Base-by-base conservation (phyloP, 2,797 vertebrate genomes). In the Gorsachius magnificus region DNA sequence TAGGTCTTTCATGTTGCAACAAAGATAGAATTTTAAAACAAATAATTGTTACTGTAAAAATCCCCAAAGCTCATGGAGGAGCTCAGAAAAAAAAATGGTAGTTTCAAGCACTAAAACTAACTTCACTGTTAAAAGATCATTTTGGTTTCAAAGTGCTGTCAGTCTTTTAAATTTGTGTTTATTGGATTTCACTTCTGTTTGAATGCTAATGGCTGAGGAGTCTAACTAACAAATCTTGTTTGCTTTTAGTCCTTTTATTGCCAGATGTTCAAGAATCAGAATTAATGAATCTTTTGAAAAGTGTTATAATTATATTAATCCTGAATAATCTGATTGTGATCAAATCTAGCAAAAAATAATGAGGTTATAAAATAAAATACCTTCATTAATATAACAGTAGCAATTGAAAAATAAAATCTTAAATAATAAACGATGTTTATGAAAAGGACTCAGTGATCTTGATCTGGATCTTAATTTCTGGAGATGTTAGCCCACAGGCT, bases 171-270 rank as follows among this genome's bases (percentile, higher is more conserved):
- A 89, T 92, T 92, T 90, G 13, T 6, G 4, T 90, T 79, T 72
- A 83, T 83, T 68, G 24, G 22, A 87, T 94, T 94, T 90, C 38
- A 60, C 21, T 93, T 88, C 51, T 89, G 33, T 91, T 93, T 85
- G 36, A 83, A 78, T 85, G 64, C 9, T 84, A 61, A n/a, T 53
- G 53, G 82, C 35, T 89, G 66, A 92, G 48, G 17, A 94, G 11
- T 76, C 31, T 77, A 69, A 51, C 50, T n/a, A 90, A 66, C 14
- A 85, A 84, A 90, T 70, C 45, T 69, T 77, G 43, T 85, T 94
- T 87, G 31, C 41, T 80, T 89, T 87, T 45, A 63, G 51, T 50
- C 6, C 75, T 87, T 90, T 94, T 89, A 43, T 66, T 95, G 81
- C 63, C 63, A 93, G 81, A 77, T 85, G 56, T 83, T 90, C 51